These are phyloP conservation scores for Sparus aurata DNA, from an alignment of 2,797 vertebrate genomes.

Conservation along the genomic window DNA sequence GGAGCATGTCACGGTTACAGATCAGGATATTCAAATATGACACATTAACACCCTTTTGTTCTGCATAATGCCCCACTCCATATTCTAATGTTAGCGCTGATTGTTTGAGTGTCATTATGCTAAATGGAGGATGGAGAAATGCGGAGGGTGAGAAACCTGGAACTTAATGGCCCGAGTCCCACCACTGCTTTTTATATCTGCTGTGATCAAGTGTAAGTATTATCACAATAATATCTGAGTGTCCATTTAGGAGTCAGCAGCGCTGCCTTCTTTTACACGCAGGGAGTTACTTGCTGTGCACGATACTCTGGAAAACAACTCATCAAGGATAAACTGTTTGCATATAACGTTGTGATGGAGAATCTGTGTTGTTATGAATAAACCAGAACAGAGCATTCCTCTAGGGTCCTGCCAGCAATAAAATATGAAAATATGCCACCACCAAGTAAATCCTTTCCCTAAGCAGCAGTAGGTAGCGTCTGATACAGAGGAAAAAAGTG, in stretches of 20 bases:
- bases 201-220: constrained; percentile 70
- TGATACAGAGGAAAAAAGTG: constrained; percentile 34
- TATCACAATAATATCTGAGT: constrained; percentile 61
- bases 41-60: constrained; percentile 75
- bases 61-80: constrained; percentile 70
- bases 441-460: constrained; percentile 35
- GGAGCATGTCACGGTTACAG: constrained; percentile 54
- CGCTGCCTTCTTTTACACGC: constrained; percentile 54
- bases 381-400: constrained; percentile 37
- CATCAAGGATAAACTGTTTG: constrained; percentile 40
- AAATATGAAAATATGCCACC: constrained; percentile 43
- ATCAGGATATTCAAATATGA: constrained; percentile 73
- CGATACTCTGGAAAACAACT: constrained; percentile 37
- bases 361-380: constrained; percentile 40
- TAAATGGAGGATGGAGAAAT: constrained; percentile 78
- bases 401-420: constrained; percentile 32
- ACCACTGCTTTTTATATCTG: constrained; percentile 66
- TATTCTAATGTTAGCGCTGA: constrained; percentile 70
- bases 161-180: constrained; percentile 67
- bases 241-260: constrained; percentile 58
- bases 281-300: constrained; percentile 27
- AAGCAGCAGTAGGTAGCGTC: constrained; percentile 35
- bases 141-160: constrained; percentile 65
- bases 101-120: constrained; percentile 77
- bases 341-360: constrained; percentile 27